Conservation (phyloP, 2,797 vertebrate species). For the Chiroxiphia lanceolata region DNA sequence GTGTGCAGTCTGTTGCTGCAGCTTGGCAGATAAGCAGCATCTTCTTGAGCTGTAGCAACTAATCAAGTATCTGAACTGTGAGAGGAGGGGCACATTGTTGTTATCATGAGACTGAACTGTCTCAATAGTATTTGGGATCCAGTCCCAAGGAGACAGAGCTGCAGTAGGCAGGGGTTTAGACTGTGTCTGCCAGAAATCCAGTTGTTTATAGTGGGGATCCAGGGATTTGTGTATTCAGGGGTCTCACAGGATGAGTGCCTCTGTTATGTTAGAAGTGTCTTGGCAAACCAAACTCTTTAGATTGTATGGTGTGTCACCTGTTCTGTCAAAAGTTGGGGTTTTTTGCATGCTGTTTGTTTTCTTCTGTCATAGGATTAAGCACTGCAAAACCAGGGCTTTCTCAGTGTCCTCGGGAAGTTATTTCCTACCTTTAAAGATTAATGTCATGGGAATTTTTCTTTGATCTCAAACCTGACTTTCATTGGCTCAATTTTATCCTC, state of each 20-base stretch:
- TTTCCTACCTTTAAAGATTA: conserved; percentile 14
- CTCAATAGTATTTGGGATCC: not conserved
- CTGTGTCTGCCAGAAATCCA: not conserved
- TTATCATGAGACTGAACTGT: not conserved
- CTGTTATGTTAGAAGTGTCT: not conserved
- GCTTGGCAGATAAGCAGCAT: not conserved
- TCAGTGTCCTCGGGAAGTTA: not conserved
- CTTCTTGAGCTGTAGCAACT: not conserved
- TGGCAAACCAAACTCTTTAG: not conserved
- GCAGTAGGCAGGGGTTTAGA: not conserved
- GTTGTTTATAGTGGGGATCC: not conserved
- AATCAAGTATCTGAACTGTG: not conserved
- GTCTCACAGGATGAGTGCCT: not conserved
- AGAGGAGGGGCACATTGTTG: not conserved
- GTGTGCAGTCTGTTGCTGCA: not conserved
- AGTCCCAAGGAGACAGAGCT: not conserved
- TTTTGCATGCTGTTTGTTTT: not conserved
- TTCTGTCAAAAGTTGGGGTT: not conserved
- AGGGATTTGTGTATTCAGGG: not conserved
- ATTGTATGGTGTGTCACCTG: not conserved
- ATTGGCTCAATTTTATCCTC: not conserved
- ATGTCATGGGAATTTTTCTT: not conserved
- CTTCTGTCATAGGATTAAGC: not conserved
- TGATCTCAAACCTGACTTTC: not conserved
- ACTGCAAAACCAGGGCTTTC: not conserved